Base-by-base conservation (phyloP, 1,140 invertebrate species). In the Panagrolaimus sp. region DNA sequence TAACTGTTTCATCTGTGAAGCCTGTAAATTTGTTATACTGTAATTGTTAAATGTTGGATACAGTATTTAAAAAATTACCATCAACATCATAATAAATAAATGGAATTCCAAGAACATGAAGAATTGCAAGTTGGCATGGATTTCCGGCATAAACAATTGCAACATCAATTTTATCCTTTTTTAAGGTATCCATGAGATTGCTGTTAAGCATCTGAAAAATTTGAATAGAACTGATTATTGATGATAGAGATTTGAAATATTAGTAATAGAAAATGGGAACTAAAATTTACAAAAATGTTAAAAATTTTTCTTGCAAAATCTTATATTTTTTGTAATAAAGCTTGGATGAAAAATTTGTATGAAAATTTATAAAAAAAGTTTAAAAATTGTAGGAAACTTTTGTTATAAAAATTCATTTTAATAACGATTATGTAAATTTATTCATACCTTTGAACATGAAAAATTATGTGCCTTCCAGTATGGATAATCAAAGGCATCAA, bases 391-490 rank as follows among this genome's bases (percentile, higher is more conserved):
- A 38, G 32, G 2, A 38, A 38, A 38, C 32, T 4, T 7, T 38
- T 38, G 2, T 38, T 4, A 38, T 38, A 4, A 38, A 38, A 38
- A 38, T 38, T 38, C 32, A 4, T 38, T 38, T 38, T 38, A 38
- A 38, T 4, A 38, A 71, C 9, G 10, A n/a, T 45, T 12, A n/a
- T 43, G 8, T n/a, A 17, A 43, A 14, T 28, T 10, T 63, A 21
- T 43, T 32, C 43, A 32, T 48, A 80, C 81, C 78, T 81, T 83
- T 45, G 71, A 63, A 63, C 80, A 82, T 17, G 81, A 82, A 64
- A 78, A 67, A 58, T 83, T 83, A 64, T 82, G 79, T 14, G 79
- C 80, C 15, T 43, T 66, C 78, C 79, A 82, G 73, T 81, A 83
- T 0, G 79, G 78, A 43, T 70, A 68, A 26, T 71, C 44, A 43